Evolutionary conservation across 2,113 vertebrate species (phyloP), one percentile per base, ranked within the genome.

Genomic region (Zosterops hypoxanthus): DNA sequence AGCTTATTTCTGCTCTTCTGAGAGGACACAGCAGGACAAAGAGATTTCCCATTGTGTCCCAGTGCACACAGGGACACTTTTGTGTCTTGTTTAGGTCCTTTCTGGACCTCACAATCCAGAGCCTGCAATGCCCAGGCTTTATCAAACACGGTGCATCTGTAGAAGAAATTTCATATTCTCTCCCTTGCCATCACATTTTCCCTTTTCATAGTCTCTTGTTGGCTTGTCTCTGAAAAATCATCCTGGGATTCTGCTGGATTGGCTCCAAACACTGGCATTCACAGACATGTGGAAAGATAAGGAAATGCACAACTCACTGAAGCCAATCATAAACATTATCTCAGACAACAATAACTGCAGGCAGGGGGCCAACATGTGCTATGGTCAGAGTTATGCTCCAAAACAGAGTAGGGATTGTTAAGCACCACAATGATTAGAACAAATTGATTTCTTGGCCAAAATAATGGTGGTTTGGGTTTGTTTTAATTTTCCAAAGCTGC

Each of bases 281-380:
- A 47, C 39, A 47, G 76, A 86, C 6, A 7, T 24, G 71, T 86
- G 47, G 76, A 90, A 50, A 93, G 82, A 93, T 88, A 88, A 95
- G 64, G 92, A 92, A 91, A 93, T 66, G 52, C 31, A 91, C 70
- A 72, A 82, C 79, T 91, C 10, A 1, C 78, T 90, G 78, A 92
- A 88, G 70, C 82, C 71, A 47, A 34, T 92, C 52, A 60, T 46
- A 92, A 96, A 86, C 42, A 39, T 83, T 87, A 92, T 76, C 82
- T 94, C 70, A 76, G 92, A 69, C 55, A 92, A 90, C 66, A 93
- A 42, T 50, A 89, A 60, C 6, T 4, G 34, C 60, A 78, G 91
- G 93, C 82, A 88, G 77, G 59, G 46, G 36, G 70, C 91, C 84
- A 95, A 79, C 78, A 26, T 52, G 28, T 68, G 49, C 26, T 33